A percentile compares a stretch with the other conserved stretches of the same genome.
phyloP scores from a whole-genome alignment of 2,113 vertebrate species.

The Petrocephalus microphthalmus region DNA sequence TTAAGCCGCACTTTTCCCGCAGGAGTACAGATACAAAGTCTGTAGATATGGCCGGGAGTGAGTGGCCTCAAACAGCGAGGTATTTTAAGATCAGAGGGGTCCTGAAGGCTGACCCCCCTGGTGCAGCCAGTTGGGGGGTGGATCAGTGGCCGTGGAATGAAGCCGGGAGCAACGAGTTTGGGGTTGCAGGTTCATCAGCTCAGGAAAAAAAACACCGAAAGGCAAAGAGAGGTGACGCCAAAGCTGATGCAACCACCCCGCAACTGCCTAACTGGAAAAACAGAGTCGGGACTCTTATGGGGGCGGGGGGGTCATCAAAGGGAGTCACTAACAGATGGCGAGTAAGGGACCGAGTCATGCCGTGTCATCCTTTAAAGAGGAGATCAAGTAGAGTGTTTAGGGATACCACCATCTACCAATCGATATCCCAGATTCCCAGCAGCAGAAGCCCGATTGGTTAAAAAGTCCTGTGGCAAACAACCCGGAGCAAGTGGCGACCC shows the following conservation, averaged over 20 bases:
- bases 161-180: not conserved
- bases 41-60: not conserved
- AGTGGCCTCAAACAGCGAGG: not conserved
- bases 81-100: not conserved
- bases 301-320: not conserved
- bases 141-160: not conserved
- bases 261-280: not conserved
- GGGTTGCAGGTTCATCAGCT: constrained; percentile 34
- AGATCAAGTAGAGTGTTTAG: not conserved
- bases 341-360: not conserved
- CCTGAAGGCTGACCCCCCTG: not conserved
- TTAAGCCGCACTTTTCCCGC: not conserved
- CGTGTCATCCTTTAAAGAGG: not conserved
- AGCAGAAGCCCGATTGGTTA: not conserved
- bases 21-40: not conserved
- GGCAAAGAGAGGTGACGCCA: constrained; percentile 36
- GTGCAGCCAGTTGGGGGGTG: not conserved
- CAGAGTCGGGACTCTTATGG: not conserved
- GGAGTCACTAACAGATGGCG: not conserved
- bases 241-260: constrained; percentile 11
- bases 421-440: not conserved
- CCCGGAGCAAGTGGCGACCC: not conserved
- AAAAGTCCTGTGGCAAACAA: not conserved
- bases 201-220: constrained; percentile 21
- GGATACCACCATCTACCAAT: not conserved